Conservation (phyloP, 2,113 vertebrate genomes). For the Gnathonemus echidnorhynchus region DNA sequence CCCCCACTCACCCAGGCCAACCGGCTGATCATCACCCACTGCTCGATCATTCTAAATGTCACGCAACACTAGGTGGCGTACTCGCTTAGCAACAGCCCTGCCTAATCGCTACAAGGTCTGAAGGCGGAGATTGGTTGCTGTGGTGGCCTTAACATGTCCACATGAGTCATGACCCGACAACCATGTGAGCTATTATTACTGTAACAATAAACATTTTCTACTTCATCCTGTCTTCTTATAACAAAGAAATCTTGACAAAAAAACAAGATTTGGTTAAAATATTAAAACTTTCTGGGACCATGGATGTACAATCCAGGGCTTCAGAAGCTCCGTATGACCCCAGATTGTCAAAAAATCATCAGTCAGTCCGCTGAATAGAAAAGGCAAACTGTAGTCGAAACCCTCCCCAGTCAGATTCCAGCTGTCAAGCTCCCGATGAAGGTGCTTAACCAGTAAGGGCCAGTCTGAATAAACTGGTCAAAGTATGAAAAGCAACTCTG, state of each 20-base stretch:
- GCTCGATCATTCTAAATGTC: background rate
- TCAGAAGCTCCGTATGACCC: background rate
- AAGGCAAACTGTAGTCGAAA: background rate
- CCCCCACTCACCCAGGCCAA: background rate
- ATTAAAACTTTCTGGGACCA: background rate
- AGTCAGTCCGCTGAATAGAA: background rate
- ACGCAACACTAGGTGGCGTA: background rate
- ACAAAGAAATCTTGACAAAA: background rate
- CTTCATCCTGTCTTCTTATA: background rate
- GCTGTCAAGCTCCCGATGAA: background rate
- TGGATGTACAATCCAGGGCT: background rate
- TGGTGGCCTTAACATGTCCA: background rate
- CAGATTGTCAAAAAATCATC: background rate
- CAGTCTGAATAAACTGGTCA: background rate
- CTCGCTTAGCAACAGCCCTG: background rate
- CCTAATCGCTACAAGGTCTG: background rate
- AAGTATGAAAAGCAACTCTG: background rate
- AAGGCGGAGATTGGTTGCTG: background rate
- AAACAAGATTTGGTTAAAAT: background rate
- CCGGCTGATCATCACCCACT: background rate
- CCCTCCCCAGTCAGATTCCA: background rate
- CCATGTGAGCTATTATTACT: background rate
- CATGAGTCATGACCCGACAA: background rate
- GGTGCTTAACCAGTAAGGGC: background rate
- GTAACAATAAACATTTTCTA: background rate